A percentile compares a stretch with the other conserved stretches of the same genome.
These are phyloP conservation scores for crab-eating macaque (Macaca fascicularis) DNA, from an alignment of 2,113 vertebrate genomes.

Conservation along the genomic window T2T-MFA8v1.1 NC_088389.1:40660001-40660500, in stretches of 20 bases:
- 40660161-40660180: constrained; percentile 80
- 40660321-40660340: constrained; percentile 47
- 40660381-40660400: constrained; percentile 35
- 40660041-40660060: constrained; percentile 60
- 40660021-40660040: constrained; percentile 76
- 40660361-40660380: neutral
- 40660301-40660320: constrained; percentile 46
- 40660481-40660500: constrained; percentile 67
- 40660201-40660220: constrained; percentile 75
- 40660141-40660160: constrained; percentile 82
- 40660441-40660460: neutral
- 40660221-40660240: constrained; percentile 77
- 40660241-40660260: constrained; percentile 65
- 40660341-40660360: neutral
- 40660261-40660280: constrained; percentile 67
- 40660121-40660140: constrained; percentile 77
- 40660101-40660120: constrained; percentile 79
- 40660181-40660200: constrained; percentile 76
- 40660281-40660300: constrained; percentile 53
- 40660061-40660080: constrained; percentile 71
- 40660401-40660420: neutral
- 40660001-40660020: constrained; percentile 25
- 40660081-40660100: constrained; percentile 74
- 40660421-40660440: neutral
- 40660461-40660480: neutral